Base-by-base conservation (phyloP, 2,888 invertebrate species). In the Bedellia somnulentella region DNA sequence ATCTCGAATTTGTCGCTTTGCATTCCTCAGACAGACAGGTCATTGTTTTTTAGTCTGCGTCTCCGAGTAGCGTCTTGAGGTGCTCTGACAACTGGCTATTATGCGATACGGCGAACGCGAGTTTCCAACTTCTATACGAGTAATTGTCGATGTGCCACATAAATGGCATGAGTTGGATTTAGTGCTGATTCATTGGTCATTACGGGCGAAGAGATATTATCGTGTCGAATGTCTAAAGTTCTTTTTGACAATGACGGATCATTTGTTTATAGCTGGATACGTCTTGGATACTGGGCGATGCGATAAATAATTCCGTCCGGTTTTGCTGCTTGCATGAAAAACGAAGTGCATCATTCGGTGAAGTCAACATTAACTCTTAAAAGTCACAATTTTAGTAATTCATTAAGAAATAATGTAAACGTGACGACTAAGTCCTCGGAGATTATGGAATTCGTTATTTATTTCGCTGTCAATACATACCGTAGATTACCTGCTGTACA, bases 1-100 rank as follows among this genome's bases (percentile, higher is more conserved):
- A 24, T 29, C 16, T 59, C 44, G 47, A 64, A 54, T 59, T 54
- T 60, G 66, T 66, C 63, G 64, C 52, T 42, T 61, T 54, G 53
- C 53, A 50, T 53, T 49, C 47, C 52, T 47, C 52, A 54, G 58
- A 55, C 59, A 52, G 54, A 45, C 53, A 51, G 57, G 58, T 60
- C 58, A 59, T 58, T 24, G 54, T 46, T 51, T 52, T 55, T 52
- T 49, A 43, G 49, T 47, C 50, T 47, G 52, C n/a, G n/a, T n/a
- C n/a, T n/a, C n/a, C n/a, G n/a, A n/a, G 45, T 53, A 49, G 49
- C 43, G 47, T 44, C 43, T 41, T 47, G 49, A 56, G 50, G 49
- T 50, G 47, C 49, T 47, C 45, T 31, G 35, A 36, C 33, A 33
- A 33, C 40, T 33, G 43, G 38, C 39, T 58, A 57, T 61, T 54